Evolutionary conservation across 37 sponge, comb jelly and placozoan species (phyloP), one percentile per base, ranked within the genome.

Genomic region (Lycopodina hypogea): DNA sequence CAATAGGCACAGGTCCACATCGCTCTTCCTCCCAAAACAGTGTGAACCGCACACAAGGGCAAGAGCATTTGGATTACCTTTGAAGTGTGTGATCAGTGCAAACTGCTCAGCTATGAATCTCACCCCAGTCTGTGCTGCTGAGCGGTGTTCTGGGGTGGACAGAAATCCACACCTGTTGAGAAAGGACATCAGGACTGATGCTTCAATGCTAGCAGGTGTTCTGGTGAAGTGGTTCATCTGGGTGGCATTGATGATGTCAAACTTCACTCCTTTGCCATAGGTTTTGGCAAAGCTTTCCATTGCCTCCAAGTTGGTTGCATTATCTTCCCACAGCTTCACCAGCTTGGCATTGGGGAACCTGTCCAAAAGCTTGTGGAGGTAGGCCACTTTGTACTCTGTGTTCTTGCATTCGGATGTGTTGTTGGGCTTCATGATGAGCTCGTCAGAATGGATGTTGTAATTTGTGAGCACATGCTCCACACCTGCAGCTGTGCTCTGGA

Each of bases 251-350:
- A 92, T 75, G 26, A 92, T 67, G n/a, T 92, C 86, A 81, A 92
- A 85, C 34, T 78, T 66, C 2, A 90, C 52, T 12, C 72, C 53
- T 0, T 40, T 32, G 52, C 51, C 19, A 48, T 24, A 24, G 38
- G 33, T 56, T 52, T 38, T 11, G 15, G 92, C 70, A 30, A 94
- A 45, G 0, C 60, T 53, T 6, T 80, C 71, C 26, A 94, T 69
- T 30, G 81, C 88, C 17, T 75, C 60, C 17, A 94, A 69, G 35
- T 91, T 91, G 35, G 84, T 87, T 24, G 65, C 69, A 42, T 69
- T 37, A 63, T 94, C 95, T 50, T 94, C 95, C 88, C 93, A 94
- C 37, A 94, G 63, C 53, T 91, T 88, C 28, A 94, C 81, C 30
- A 67, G 37, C n/a, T 30, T 32, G 21, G 87, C 79, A 29, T 77